Evolutionary conservation across 1,140 invertebrate genomes (phyloP).

Genomic region (Ericerus pela): DNA sequence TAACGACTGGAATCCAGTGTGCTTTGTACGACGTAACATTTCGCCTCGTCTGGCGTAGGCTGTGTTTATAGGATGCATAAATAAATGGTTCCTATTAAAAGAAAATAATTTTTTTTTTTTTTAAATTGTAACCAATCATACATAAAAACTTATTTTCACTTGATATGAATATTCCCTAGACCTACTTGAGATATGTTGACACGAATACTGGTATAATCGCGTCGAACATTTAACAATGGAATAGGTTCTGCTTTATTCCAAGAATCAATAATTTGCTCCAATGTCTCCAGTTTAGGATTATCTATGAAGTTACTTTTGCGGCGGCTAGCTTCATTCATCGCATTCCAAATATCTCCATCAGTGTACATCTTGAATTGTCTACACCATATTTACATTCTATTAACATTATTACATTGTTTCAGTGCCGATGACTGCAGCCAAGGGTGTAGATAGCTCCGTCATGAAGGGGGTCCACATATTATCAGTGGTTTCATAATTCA

Average conservation of each 20-base stretch:
- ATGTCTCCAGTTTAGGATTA: neutral
- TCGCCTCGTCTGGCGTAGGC: neutral
- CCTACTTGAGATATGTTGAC: neutral
- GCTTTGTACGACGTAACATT: neutral
- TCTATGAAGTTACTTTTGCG: neutral
- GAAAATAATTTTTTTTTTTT: too few species aligned
- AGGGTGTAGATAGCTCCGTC: too few species aligned
- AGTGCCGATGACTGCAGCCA: too few species aligned
- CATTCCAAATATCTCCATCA: neutral
- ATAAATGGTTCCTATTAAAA: neutral
- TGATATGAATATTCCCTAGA: neutral
- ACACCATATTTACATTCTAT: too few species aligned
- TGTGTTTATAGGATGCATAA: neutral
- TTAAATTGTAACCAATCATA: neutral
- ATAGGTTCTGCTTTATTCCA: neutral
- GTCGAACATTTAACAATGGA: neutral
- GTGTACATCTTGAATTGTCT: conserved; percentile 2
- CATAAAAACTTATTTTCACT: too few species aligned
- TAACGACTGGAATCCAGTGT: neutral
- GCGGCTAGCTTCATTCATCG: neutral
- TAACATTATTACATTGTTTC: too few species aligned
- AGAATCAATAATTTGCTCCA: neutral
- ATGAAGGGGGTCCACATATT: too few species aligned
- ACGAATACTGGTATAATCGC: neutral
- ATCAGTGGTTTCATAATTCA: too few species aligned